phyloP scores from a whole-genome alignment of 1,140 invertebrate genomes.

The Musca domestica region DNA sequence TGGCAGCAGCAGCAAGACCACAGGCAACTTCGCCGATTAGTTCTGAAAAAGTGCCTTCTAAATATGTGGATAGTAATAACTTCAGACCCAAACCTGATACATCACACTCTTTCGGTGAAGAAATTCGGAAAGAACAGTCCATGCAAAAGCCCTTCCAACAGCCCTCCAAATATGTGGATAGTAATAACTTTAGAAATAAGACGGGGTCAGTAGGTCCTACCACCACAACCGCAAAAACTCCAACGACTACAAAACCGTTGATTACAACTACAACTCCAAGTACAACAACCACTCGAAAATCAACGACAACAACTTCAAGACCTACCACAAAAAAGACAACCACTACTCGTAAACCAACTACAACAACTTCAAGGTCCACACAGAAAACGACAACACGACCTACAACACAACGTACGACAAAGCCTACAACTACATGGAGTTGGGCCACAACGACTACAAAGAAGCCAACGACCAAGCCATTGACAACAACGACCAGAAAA shows the following conservation, averaged over 20 bases:
- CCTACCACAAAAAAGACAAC: not conserved
- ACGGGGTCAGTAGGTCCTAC: not conserved
- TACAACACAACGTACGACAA: not conserved
- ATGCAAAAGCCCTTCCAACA: no score
- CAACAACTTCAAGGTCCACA: conserved; percentile 1
- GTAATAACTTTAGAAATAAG: conserved; percentile 3
- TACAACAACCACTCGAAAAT: not conserved
- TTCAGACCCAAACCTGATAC: conserved; percentile 2
- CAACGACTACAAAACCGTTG: not conserved
- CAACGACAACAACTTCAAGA: conserved; percentile 3
- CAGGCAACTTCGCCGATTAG: not conserved
- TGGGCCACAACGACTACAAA: no score
- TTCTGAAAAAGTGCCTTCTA: not conserved
- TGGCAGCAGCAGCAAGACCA: not conserved
- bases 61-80: conserved; percentile 17
- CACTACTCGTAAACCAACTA: conserved; percentile 16
- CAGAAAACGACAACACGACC: not conserved
- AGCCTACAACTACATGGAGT: not conserved
- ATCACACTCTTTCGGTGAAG: not conserved
- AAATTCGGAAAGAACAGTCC: no score
- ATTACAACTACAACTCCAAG: not conserved
- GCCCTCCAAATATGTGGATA: not conserved
- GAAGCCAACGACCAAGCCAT: no score
- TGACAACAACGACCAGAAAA: not conserved
- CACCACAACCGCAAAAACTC: not conserved